Base-by-base conservation (phyloP, 2,113 vertebrate genomes). In the Osmerus mordax region DNA sequence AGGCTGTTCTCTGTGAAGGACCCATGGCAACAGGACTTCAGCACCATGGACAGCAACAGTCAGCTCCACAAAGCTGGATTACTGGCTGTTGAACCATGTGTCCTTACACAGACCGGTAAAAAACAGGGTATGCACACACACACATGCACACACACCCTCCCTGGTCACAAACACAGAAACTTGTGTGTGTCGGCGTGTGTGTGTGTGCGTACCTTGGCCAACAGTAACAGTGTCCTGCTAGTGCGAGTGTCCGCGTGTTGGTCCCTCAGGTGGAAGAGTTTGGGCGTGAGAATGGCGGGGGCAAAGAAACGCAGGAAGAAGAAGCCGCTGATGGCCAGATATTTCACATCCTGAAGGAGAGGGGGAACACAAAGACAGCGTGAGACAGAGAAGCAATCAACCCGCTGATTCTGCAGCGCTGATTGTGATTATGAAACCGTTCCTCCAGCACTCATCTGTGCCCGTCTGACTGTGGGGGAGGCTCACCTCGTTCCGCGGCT, bases 261-360 rank as follows among this genome's bases (percentile, higher is more conserved):
- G 72, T 97, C 95, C 72, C 93, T 87, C 76, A 98, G 93, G 79
- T 94, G 81, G 71, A 98, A 97, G 76, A 97, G 91, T 86, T 98
- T 98, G 0, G 95, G 96, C 0, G 94, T 95, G 78, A 98, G 93
- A 80, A 97, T 91, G 0, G 95, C 94, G 0, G 95, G 95, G 0
- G 95, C 94, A 0, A 98, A 95, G 77, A 97, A 96, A 1, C 93
- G 91, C 75, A 97, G 89, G 88, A 97, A 98, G 76, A 98, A 93
- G 68, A 98, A 97, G 15, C 93, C 94, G 0, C 96, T 95, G 80
- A 94, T 94, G 72, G 95, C 94, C 78, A 97, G 84, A 85, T 96
- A 96, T 78, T 89, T 90, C 68, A 92, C 92, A 18, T 96, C 96
- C 96, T 98, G 84, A 2, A 14, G 62, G 68, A 2, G 63, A 19